These are phyloP conservation scores for Pteropus alecto DNA, from an alignment of 2,113 vertebrate species.

Conservation along the genomic window DNA sequence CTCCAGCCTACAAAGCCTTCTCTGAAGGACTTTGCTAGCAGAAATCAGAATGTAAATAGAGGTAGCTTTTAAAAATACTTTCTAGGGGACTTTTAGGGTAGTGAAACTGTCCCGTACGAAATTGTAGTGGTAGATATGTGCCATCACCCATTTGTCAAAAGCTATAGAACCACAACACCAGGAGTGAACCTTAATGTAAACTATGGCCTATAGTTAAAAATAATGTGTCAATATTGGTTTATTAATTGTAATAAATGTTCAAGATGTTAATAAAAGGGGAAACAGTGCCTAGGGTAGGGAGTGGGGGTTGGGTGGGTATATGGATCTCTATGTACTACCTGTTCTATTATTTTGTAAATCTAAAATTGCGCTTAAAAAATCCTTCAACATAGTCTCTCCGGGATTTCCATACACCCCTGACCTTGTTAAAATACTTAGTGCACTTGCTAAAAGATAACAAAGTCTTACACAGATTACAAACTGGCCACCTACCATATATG, in stretches of 20 bases:
- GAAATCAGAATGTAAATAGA: background rate
- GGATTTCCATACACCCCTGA: background rate
- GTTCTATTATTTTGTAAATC: background rate
- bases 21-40: background rate
- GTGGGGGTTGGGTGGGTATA: background rate
- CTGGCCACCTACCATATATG: background rate
- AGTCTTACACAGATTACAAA: background rate
- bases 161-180: background rate
- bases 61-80: background rate
- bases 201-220: background rate
- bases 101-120: background rate
- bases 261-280: background rate
- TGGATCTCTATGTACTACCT: background rate
- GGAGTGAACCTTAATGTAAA: background rate
- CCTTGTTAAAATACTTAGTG: background rate
- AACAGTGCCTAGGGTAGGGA: background rate
- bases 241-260: background rate
- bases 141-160: background rate
- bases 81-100: background rate
- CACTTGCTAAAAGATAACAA: background rate
- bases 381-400: background rate
- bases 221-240: background rate
- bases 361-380: background rate
- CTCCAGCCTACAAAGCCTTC: background rate
- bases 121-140: rapidly evolving